A percentile compares a stretch with the other conserved stretches of the same genome.
Conservation (phyloP, 2,113 vertebrate species). For the Merops nubicus region DNA sequence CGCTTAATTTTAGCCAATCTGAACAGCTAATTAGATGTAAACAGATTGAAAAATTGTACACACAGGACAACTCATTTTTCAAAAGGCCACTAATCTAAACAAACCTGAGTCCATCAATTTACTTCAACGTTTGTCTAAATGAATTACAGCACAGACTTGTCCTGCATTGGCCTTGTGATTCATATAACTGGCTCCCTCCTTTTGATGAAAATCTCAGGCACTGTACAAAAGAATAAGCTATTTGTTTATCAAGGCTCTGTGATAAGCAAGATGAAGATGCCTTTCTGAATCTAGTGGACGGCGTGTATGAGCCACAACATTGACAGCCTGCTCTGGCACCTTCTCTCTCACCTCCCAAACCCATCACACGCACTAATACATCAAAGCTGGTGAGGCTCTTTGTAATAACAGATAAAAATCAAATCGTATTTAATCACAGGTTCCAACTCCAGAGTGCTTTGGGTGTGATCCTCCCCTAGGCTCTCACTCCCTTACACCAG, state of each 20-base stretch:
- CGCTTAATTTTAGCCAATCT: slow-evolving; percentile 56
- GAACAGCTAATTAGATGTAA: slow-evolving; percentile 62
- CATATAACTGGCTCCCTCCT: background rate
- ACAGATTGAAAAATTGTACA: slow-evolving; percentile 51
- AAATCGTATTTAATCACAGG: background rate
- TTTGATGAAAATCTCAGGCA: slow-evolving; percentile 5
- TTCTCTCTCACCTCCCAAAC: background rate
- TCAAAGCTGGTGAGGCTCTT: background rate
- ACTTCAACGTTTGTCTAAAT: slow-evolving; percentile 41
- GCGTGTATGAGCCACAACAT: background rate
- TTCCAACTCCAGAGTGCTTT: background rate
- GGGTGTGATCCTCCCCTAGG: background rate
- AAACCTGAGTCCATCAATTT: slow-evolving; percentile 24
- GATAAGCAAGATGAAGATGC: background rate
- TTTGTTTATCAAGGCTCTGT: background rate
- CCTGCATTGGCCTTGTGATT: background rate
- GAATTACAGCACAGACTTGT: slow-evolving; percentile 10
- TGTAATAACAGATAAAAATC: background rate
- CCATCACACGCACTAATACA: background rate
- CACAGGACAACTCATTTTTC: slow-evolving; percentile 36
- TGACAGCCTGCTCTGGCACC: background rate
- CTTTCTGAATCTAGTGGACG: background rate
- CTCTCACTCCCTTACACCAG: background rate
- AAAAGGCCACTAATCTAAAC: slow-evolving; percentile 56
- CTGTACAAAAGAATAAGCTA: background rate